Base-by-base conservation (phyloP, 2,797 vertebrate species). In the Amblyopsis hoosieri region DNA sequence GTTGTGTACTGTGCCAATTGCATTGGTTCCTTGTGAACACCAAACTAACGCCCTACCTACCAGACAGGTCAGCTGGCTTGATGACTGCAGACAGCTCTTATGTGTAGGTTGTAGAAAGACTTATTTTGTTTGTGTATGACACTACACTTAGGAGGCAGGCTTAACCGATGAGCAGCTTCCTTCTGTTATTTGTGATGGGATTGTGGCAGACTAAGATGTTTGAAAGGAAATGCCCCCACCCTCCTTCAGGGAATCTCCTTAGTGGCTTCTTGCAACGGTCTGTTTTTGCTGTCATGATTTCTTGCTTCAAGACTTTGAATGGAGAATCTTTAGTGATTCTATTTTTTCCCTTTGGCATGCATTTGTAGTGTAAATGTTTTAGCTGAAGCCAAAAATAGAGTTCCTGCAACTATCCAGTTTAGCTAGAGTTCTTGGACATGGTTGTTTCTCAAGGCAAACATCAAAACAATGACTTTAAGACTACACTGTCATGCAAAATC, bases 201-300 rank as follows among this genome's bases (percentile, higher is more conserved):
- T 92, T 91, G 87, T 79, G 89, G 91, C 90, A 88, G 88, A 90
- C 87, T 86, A 72, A 66, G 77, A 85, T 76, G 67, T 76, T 73
- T 80, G 62, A 81, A 82, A 83, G 76, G 81, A 88, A 63, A 80
- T 74, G 50, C 49, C 53, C 37, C 37, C 48, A 53, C 48, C 62
- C 67, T 81, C 69, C 74, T 80, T 83, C 74, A 86, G 80, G 75
- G 79, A 87, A 81, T 78, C 76, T 79, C 73, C 62, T 69, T 72
- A 55, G 79, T 73, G 77, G n/a, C 14, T 42, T 45, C 14, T n/a
- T 62, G 45, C 50, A 67, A 67, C 66, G n/a, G 69, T 79, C 71
- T 66, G 45, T 49, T 53, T 63, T 74, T 69, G 71, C 70, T 62
- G 49, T 70, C 60, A 59, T 29, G 13, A 46, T 45, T 54, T 54